Conservation (phyloP, 2,888 invertebrate species). For the Agrotis puta region DNA sequence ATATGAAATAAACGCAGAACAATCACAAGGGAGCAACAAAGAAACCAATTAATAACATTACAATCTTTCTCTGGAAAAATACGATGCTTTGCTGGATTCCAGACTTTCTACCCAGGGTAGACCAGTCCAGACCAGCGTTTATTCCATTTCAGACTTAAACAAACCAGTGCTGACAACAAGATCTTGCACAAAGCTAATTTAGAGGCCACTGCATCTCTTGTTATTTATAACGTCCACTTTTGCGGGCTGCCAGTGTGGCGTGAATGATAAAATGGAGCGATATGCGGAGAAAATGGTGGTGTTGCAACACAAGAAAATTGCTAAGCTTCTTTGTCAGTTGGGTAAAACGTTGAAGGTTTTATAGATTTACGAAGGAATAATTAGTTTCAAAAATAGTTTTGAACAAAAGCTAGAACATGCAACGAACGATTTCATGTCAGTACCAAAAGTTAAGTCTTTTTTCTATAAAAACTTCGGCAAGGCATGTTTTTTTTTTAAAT, state of each 20-base stretch:
- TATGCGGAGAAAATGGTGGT: conserved; percentile 34
- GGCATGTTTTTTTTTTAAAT: too few species aligned
- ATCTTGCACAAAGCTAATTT: conserved; percentile 74
- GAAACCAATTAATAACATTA: conserved; percentile 47
- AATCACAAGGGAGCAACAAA: conserved; percentile 27
- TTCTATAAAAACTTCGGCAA: too few species aligned
- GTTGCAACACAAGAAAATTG: conserved; percentile 3
- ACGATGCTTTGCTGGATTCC: conserved; percentile 24
- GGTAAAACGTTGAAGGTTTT: neutral
- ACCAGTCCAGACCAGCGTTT: neutral
- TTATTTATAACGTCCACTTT: conserved; percentile 78
- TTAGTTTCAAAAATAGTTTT: neutral
- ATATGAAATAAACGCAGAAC: conserved; percentile 43
- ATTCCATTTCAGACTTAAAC: conserved; percentile 45
- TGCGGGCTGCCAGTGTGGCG: conserved; percentile 62
- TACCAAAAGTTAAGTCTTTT: neutral
- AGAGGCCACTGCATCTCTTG: conserved; percentile 74
- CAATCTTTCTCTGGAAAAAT: conserved; percentile 33
- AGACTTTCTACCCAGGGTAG: neutral
- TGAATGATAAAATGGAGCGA: conserved; percentile 56
- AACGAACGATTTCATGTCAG: too few species aligned
- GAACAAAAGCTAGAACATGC: neutral
- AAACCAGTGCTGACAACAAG: conserved; percentile 60
- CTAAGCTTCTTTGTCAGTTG: conserved; percentile 7
- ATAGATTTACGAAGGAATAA: conserved; percentile 6